Evolutionary conservation across 2,113 vertebrate species (phyloP), one percentile per base, ranked within the genome.

Genomic region (Calonectris borealis): DNA sequence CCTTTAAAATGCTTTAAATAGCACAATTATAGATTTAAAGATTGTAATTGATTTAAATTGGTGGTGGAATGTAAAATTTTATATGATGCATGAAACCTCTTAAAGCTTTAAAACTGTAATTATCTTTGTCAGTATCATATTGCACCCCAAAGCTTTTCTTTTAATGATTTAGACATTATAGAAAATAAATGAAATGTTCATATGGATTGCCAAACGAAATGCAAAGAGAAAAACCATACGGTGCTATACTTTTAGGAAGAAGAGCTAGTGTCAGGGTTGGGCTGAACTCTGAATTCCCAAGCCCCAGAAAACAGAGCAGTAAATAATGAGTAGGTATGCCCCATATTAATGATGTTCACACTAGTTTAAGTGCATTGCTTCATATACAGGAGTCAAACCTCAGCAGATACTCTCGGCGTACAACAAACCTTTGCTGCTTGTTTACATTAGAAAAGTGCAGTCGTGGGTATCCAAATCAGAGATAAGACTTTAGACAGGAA

Each of bases 11-110:
- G 84, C 83, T 75, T 89, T 96, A 96, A 97, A 91, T 97, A 93
- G 88, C 83, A 94, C 92, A 94, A 93, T 97, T 96, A 93, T 62
- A 86, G 93, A 94, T 95, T 95, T 95, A 96, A 97, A 94, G 94
- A 95, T 97, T 77, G 7, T 97, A 97, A 97, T 97, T 95, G 94
- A 97, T 94, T 94, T 88, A 94, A 97, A 97, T 97, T 93, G 92
- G 94, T 70, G 84, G 91, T 77, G 75, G 91, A 96, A 92, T 88
- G 89, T 96, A 96, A 95, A 97, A 94, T 81, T 90, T 97, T 96
- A 97, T 95, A 96, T 91, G 94, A 97, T 96, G 91, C 94, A 95
- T 86, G 91, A 97, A 97, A 94, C 94, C 94, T 96, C 94, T 96
- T 82, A 93, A 90, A 62, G 86, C 69, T 96, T 91, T 93, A 88